phyloP scores from a whole-genome alignment of 1,140 invertebrate genomes.

The Lanistes nyassanus region DNA sequence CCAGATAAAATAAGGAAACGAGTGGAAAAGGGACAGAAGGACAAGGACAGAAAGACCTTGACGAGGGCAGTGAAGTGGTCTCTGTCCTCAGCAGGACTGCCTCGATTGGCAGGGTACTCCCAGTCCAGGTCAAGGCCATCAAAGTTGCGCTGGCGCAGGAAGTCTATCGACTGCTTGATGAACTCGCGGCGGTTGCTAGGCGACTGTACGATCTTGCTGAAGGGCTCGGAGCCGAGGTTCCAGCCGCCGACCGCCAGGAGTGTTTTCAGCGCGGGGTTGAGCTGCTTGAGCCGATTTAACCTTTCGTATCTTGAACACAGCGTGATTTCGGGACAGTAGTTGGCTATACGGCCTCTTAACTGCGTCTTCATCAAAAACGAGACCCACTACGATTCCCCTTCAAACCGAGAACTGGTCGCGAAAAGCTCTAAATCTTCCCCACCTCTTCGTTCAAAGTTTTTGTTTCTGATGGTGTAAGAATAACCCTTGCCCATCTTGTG shows the following conservation, averaged over 20 bases:
- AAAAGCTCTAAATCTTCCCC: too few species aligned
- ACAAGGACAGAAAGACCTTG: constrained; percentile 66
- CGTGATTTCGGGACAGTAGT: too few species aligned
- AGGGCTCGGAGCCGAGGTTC: constrained; percentile 91
- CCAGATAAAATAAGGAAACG: not conserved
- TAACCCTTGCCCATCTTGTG: too few species aligned
- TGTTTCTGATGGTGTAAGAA: too few species aligned
- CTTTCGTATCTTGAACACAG: not conserved
- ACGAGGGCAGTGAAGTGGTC: constrained; percentile 91
- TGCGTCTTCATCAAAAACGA: too few species aligned
- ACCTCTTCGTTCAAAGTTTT: too few species aligned
- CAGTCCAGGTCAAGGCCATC: constrained; percentile 95
- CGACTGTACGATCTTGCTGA: constrained; percentile 44
- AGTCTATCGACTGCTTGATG: constrained; percentile 75
- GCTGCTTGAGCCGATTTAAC: constrained; percentile 82
- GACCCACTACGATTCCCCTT: too few species aligned
- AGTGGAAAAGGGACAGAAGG: not conserved
- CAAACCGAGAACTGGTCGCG: too few species aligned
- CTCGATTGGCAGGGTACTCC: constrained; percentile 91
- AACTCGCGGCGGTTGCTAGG: constrained; percentile 39
- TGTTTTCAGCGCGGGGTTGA: constrained; percentile 92
- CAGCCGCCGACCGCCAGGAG: constrained; percentile 94
- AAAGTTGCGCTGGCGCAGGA: constrained; percentile 90
- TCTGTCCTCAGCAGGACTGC: constrained; percentile 88
- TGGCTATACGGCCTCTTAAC: too few species aligned